These are phyloP conservation scores for Todiramphus chloris DNA, from an alignment of 2,113 vertebrate species.

Conservation along the genomic window DNA sequence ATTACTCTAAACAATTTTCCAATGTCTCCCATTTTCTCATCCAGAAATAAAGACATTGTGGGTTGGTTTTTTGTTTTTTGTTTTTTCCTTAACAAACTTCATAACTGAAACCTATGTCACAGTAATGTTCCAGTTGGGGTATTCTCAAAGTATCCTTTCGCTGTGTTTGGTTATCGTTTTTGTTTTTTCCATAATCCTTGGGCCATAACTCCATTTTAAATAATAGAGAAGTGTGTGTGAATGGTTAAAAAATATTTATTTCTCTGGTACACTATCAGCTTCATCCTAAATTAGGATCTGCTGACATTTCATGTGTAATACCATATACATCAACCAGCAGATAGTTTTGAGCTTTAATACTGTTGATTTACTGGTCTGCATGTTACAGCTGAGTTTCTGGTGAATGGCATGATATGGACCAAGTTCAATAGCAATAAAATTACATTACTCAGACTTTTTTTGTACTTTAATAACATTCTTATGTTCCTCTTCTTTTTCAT, in stretches of 20 bases:
- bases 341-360: neutral
- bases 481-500: neutral
- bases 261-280: neutral
- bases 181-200: neutral
- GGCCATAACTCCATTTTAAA: neutral
- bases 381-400: neutral
- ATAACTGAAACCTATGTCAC: neutral
- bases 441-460: neutral
- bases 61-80: neutral
- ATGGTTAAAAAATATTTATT: neutral
- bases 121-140: neutral
- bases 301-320: neutral
- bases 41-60: neutral
- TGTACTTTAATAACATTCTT: neutral
- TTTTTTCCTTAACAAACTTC: neutral
- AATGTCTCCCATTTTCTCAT: neutral
- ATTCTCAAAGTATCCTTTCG: neutral
- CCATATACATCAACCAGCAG: neutral
- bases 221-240: neutral
- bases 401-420: neutral
- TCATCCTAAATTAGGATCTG: neutral
- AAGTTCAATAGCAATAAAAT: neutral
- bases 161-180: neutral
- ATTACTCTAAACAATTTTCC: neutral
- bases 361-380: neutral